Evolutionary conservation across 2,797 vertebrate species (phyloP), one percentile per base, ranked within the genome.

Genomic region (Adrianichthys oophorus): DNA sequence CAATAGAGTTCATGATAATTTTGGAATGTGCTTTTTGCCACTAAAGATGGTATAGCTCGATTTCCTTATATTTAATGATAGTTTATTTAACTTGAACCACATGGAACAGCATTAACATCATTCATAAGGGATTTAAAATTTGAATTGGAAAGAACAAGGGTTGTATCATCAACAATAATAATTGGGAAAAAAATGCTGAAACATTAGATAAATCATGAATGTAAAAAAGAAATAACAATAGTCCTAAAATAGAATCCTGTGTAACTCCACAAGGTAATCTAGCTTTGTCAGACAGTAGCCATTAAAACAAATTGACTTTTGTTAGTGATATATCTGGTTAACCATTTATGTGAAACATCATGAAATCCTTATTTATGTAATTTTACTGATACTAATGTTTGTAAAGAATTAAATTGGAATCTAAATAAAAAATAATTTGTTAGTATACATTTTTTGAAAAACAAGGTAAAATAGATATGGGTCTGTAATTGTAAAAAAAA

Each of bases 1-100:
- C 7, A 1, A 54, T 15, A 26, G 12, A 26, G 1, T 47, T 29
- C 18, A 15, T 59, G 26, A 19, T 26, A 12, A 49, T 49, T 52
- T 29, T 18, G 3, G 19, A 1, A 19, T 19, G 19, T 19, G 19
- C 2, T 24, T 26, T 15, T 41, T 49, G 23, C 46, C 21, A 41
- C 19, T 14, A 4, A 56, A 56, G 19, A 56, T 24, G 2, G 15
- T 42, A 3, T 19, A 43, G 16, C 24, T 41, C 1, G 26, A 46
- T 40, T 56, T 56, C 21, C 15, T 40, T 5, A 24, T 19, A 51
- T 59, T 51, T 43, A 50, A 44, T 3, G 15, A 57, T 19, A 19
- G 24, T 26, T 7, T 26, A 26, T 26, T 26, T 26, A 26, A 26
- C 26, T 26, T 26, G 26, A 26, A 26, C 26, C 4, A 32, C 32